These are phyloP conservation scores for Perizoma affinitatum DNA, from an alignment of 2,888 invertebrate species.

Conservation along the genomic window DNA sequence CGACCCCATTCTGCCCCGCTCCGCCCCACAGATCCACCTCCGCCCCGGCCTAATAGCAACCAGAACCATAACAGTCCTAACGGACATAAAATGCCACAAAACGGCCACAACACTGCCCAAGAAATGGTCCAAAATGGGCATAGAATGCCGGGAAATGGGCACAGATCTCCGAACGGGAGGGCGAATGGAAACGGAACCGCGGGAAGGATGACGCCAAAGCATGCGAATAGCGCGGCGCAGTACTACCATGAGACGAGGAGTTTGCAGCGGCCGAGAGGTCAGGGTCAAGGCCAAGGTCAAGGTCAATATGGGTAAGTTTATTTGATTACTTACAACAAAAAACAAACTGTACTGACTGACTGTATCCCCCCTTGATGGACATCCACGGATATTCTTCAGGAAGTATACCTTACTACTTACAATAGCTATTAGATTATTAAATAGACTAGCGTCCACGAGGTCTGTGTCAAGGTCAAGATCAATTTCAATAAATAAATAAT, in stretches of 20 bases:
- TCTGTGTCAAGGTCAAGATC: too few relatives aligned
- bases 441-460: too few relatives aligned
- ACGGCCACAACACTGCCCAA: slow-evolving; percentile 24
- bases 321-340: too few relatives aligned
- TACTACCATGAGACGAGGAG: slow-evolving; percentile 86
- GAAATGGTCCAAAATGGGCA: slow-evolving; percentile 30
- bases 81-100: slow-evolving; percentile 14
- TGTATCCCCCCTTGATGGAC: too few relatives aligned
- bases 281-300: slow-evolving; percentile 13
- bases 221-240: slow-evolving; percentile 65
- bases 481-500: too few relatives aligned
- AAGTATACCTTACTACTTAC: too few relatives aligned
- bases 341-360: too few relatives aligned
- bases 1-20: slow-evolving; percentile 32
- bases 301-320: slow-evolving; percentile 64
- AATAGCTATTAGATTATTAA: too few relatives aligned
- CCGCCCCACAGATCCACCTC: slow-evolving; percentile 55
- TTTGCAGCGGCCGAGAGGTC: slow-evolving; percentile 81
- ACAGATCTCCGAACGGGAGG: slow-evolving; percentile 22
- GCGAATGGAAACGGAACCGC: slow-evolving; percentile 44
- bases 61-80: slow-evolving; percentile 7
- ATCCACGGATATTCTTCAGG: too few relatives aligned
- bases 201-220: slow-evolving; percentile 47
- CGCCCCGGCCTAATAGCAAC: slow-evolving; percentile 40
- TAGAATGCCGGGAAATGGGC: slow-evolving; percentile 10